A percentile compares a stretch with the other conserved stretches of the same genome.
These are phyloP conservation scores for Xanthia icteritia DNA, from an alignment of 2,888 invertebrate species.

Conservation along the genomic window DNA sequence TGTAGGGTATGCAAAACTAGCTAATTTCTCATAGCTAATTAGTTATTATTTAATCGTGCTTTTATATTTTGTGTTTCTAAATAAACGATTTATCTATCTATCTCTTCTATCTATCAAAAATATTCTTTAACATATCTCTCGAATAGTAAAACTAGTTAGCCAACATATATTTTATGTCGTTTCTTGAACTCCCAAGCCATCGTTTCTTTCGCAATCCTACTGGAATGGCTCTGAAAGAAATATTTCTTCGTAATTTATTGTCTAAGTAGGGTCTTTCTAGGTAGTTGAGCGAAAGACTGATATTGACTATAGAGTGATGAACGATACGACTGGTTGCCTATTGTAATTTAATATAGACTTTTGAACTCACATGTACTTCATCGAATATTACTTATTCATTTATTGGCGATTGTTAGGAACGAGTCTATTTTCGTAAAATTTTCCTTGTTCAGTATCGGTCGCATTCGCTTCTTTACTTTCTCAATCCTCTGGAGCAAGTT, in stretches of 20 bases:
- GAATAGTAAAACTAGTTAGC: slow-evolving; percentile 19
- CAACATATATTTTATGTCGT: slow-evolving; percentile 12
- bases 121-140: slow-evolving; percentile 1
- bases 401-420: background rate
- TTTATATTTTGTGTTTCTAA: no score
- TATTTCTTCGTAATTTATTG: slow-evolving; percentile 15
- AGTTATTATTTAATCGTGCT: no score
- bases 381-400: slow-evolving; percentile 5
- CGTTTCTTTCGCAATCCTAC: slow-evolving; percentile 18
- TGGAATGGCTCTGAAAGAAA: slow-evolving; percentile 34
- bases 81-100: no score
- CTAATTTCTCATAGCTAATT: no score
- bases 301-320: slow-evolving; percentile 26
- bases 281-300: slow-evolving; percentile 14
- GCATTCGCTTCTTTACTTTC: background rate
- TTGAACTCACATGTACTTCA: slow-evolving; percentile 1
- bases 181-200: slow-evolving; percentile 13
- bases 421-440: background rate
- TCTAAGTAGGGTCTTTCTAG: slow-evolving; percentile 10
- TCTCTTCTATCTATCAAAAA: no score
- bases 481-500: background rate
- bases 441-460: background rate
- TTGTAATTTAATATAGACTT: slow-evolving; percentile 22
- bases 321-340: slow-evolving; percentile 28
- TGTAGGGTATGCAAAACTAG: background rate